A percentile compares a stretch with the other conserved stretches of the same genome.
Evolutionary conservation across 2,888 invertebrate genomes (phyloP).

Genomic region (Coelopa pilipes): DNA sequence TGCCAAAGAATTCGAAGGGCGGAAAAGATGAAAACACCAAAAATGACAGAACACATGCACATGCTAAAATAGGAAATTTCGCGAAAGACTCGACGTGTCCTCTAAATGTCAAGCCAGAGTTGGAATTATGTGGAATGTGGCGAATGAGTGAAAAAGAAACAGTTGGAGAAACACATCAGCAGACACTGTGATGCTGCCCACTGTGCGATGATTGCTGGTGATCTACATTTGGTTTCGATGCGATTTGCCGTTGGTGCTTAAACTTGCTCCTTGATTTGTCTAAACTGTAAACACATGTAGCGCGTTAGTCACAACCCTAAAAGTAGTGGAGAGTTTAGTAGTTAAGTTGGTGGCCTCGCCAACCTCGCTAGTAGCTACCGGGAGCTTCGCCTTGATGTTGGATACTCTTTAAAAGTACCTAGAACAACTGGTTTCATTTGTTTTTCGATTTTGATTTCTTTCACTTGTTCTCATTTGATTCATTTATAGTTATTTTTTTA

Average conservation of each 20-base stretch:
- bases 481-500: constrained; percentile 4
- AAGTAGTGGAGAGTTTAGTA: constrained; percentile 31
- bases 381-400: constrained; percentile 14
- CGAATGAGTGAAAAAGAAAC: no score
- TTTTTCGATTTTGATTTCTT: not conserved
- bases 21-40: no score
- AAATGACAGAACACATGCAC: no score
- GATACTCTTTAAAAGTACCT: not conserved
- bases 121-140: no score
- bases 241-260: not conserved
- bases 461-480: not conserved
- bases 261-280: no score
- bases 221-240: no score
- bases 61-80: no score
- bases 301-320: constrained; percentile 35
- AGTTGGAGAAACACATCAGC: no score
- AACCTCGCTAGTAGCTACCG: constrained; percentile 10
- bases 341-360: constrained; percentile 9
- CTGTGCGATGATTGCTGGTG: no score
- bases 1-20: not conserved
- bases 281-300: constrained; percentile 16
- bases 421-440: not conserved
- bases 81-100: no score
- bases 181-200: no score
- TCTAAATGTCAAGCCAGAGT: no score